Evolutionary conservation across 2,113 vertebrate species (phyloP).

Genomic region (Nasalis larvatus): DNA sequence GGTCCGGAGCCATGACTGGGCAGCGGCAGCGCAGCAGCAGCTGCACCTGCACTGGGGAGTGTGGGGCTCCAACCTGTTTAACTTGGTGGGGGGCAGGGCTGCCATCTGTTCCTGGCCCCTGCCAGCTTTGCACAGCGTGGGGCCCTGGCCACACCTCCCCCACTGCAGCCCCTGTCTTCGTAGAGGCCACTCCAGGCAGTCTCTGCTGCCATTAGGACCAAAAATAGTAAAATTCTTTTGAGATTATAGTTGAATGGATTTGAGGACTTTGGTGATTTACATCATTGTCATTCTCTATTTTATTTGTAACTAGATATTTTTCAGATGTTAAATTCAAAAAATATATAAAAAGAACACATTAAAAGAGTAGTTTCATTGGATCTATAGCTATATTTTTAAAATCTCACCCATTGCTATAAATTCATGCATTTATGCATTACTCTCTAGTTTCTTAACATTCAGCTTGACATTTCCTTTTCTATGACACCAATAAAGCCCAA

Average conservation of each 20-base stretch:
- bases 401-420: background rate
- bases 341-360: background rate
- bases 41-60: too few relatives aligned
- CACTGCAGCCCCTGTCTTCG: too few relatives aligned
- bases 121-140: too few relatives aligned
- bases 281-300: background rate
- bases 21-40: too few relatives aligned
- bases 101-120: too few relatives aligned
- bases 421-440: background rate
- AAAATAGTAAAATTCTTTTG: background rate
- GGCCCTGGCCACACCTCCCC: too few relatives aligned
- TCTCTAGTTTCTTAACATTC: conserved; percentile 60
- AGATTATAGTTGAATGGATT: background rate
- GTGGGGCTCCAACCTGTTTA: too few relatives aligned
- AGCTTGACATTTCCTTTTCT: conserved; percentile 30
- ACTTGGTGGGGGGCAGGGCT: too few relatives aligned
- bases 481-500: background rate
- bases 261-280: background rate
- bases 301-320: background rate
- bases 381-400: background rate
- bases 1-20: too few relatives aligned
- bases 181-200: too few relatives aligned
- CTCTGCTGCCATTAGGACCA: background rate
- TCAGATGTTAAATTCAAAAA: background rate
- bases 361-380: background rate